phyloP scores from a whole-genome alignment of 2,797 vertebrate genomes.

The Chaetophractus vellerosus region DNA sequence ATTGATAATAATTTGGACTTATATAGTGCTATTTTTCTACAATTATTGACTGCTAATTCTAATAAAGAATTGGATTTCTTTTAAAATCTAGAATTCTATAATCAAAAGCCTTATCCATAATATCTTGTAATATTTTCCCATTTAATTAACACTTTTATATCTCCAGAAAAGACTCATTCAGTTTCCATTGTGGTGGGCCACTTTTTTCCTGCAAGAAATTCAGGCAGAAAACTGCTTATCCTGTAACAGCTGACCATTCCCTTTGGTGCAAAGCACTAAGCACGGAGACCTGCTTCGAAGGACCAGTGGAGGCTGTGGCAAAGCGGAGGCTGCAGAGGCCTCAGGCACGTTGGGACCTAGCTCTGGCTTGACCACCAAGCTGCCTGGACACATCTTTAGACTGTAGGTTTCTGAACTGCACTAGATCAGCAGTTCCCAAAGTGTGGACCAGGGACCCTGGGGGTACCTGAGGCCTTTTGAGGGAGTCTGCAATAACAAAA shows the following conservation, averaged over 20 bases:
- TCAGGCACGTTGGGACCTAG: accelerated
- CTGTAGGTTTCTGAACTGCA: background rate
- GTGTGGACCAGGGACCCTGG: background rate
- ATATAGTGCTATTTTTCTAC: background rate
- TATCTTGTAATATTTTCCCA: slow-evolving; percentile 51
- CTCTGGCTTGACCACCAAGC: accelerated
- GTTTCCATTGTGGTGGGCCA: background rate
- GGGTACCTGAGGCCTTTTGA: background rate
- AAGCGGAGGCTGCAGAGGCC: accelerated
- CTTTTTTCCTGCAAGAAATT: background rate
- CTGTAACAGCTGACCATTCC: too few species aligned
- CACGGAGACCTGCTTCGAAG: accelerated
- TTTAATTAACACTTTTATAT: slow-evolving; percentile 33
- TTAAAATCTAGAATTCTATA: slow-evolving; percentile 30
- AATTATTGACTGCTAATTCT: background rate
- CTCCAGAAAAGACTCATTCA: background rate
- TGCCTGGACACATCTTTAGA: accelerated
- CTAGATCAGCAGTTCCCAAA: background rate
- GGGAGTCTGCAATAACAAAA: background rate
- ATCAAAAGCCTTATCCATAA: slow-evolving; percentile 25
- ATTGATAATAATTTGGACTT: slow-evolving; percentile 31
- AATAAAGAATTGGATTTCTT: slow-evolving; percentile 15
- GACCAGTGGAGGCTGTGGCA: accelerated
- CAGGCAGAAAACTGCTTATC: background rate
- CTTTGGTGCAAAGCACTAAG: background rate